Percentiles rank a stretch among this genome's conserved stretches.
Evolutionary conservation across 2,888 invertebrate species (phyloP).

Genomic region (Timandra comae): DNA sequence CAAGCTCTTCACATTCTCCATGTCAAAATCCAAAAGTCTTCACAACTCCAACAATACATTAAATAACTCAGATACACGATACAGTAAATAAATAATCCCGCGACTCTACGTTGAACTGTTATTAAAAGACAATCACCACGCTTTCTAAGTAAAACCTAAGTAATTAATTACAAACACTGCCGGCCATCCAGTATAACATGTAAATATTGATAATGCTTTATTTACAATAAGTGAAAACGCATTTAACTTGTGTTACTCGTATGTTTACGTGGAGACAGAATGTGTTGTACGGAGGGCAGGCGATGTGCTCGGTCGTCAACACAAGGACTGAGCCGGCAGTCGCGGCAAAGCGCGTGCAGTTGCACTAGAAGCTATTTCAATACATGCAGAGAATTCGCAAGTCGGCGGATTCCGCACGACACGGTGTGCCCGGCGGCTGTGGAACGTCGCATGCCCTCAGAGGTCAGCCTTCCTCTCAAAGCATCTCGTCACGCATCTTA

Average conservation of each 20-base stretch:
- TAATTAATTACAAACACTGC: slow-evolving; percentile 20
- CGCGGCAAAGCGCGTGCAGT: slow-evolving; percentile 41
- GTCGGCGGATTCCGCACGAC: slow-evolving; percentile 50
- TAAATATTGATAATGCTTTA: slow-evolving; percentile 48
- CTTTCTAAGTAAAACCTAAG: slow-evolving; percentile 16
- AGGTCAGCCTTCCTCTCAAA: slow-evolving; percentile 37
- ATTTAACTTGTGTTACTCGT: slow-evolving; percentile 32
- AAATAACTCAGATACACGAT: slow-evolving; percentile 10
- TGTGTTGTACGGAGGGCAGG: slow-evolving; percentile 44
- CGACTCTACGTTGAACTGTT: slow-evolving; percentile 15
- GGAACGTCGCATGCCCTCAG: slow-evolving; percentile 27
- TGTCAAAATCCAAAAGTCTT: slow-evolving; percentile 20
- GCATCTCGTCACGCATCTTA: too few species aligned
- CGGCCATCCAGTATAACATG: slow-evolving; percentile 32
- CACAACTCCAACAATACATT: slow-evolving; percentile 15
- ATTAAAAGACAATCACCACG: slow-evolving; percentile 16
- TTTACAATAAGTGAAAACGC: slow-evolving; percentile 20
- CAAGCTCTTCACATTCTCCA: slow-evolving; percentile 40
- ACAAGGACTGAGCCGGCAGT: slow-evolving; percentile 50
- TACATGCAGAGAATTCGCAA: slow-evolving; percentile 63
- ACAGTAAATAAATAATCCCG: slow-evolving; percentile 12
- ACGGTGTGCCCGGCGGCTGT: slow-evolving; percentile 30
- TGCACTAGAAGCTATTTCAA: slow-evolving; percentile 67
- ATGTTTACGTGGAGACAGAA: slow-evolving; percentile 47
- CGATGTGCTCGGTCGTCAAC: slow-evolving; percentile 46